Evolutionary conservation across 2,888 invertebrate species (phyloP).

Genomic region (Nematopogon swammerdamellus): DNA sequence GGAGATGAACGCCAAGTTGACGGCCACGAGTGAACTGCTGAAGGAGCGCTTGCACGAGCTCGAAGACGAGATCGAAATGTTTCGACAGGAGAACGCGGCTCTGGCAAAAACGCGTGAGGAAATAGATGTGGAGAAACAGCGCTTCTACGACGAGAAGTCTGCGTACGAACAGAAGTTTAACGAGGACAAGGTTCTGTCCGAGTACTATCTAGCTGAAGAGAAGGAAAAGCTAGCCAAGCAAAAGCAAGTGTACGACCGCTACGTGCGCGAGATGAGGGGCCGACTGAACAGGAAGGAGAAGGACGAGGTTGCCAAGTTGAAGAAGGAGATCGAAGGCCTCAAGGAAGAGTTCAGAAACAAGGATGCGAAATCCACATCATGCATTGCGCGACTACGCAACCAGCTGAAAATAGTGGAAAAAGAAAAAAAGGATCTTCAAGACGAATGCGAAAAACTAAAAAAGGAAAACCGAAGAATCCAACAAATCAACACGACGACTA

Average conservation of each 20-base stretch:
- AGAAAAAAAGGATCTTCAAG: constrained; percentile 61
- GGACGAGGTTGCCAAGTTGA: constrained; percentile 63
- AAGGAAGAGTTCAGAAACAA: constrained; percentile 68
- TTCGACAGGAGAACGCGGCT: constrained; percentile 49
- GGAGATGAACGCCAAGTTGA: constrained; percentile 44
- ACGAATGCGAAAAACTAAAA: constrained; percentile 64
- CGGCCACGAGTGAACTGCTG: constrained; percentile 57
- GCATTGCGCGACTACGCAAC: constrained; percentile 69
- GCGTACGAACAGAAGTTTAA: constrained; percentile 57
- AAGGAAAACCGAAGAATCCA: constrained; percentile 64
- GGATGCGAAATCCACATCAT: constrained; percentile 69
- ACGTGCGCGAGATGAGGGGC: constrained; percentile 67
- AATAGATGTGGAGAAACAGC: constrained; percentile 59
- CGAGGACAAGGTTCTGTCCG: constrained; percentile 62
- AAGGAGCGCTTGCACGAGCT: constrained; percentile 62
- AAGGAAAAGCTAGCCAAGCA: constrained; percentile 66
- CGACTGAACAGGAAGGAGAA: constrained; percentile 64
- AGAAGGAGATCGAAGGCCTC: constrained; percentile 61
- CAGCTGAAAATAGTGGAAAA: constrained; percentile 71
- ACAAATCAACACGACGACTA: constrained; percentile 54
- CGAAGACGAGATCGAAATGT: constrained; percentile 59
- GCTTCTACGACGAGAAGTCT: constrained; percentile 59
- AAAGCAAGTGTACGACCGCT: constrained; percentile 61
- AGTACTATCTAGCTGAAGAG: constrained; percentile 66
- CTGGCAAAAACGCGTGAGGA: constrained; percentile 55